Evolutionary conservation across 2,797 vertebrate genomes (phyloP), one percentile per base, ranked within the genome.

Genomic region (Phrynocephalus vlangalii): DNA sequence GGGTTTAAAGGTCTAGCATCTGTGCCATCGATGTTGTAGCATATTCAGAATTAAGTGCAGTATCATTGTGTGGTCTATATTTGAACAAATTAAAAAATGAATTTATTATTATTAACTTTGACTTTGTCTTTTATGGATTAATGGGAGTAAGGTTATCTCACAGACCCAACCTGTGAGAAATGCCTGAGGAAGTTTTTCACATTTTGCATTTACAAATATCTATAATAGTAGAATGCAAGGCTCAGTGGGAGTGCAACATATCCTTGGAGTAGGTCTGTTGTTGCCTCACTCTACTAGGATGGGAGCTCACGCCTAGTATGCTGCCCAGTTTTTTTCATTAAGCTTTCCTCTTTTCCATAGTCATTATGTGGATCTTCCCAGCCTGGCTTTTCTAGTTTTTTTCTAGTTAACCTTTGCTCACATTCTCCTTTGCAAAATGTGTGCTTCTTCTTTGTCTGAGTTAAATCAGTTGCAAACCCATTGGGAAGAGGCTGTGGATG

Each of bases 191-290:
- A 82, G 16, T 71, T 44, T 83, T 89, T 85, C 71, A 82, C 83
- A 86, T 83, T 89, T 82, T 63, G 77, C 83, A 86, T 90, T 89
- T 78, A 52, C 8, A 10, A 70, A 83, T 87, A 16, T 68, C 70
- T 28, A 79, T 72, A 81, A 83, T 60, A 0, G 60, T 67, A 75
- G 79, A 24, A 48, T 56, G 60, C 10, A 84, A 84, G 20, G 10
- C 75, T 48, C 15, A 86, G 79, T 1, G 73, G 79, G 72, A 89
- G 90, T 75, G 79, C 86, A 79, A 18, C 48, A 79, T 86, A 84
- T 86, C 89, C 93, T 83, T 88, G 86, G 86, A 87, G 85, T 90
- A 88, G 84, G 66, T 1, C 8, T 9, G 28, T 5, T 76, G 1
- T 52, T 52, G 38, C 79, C 66, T 76, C 50, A 70, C 5, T 24